A percentile compares a stretch with the other conserved stretches of the same genome.
Evolutionary conservation across 2,113 vertebrate species (phyloP).

Genomic region (Actenoides hombroni): DNA sequence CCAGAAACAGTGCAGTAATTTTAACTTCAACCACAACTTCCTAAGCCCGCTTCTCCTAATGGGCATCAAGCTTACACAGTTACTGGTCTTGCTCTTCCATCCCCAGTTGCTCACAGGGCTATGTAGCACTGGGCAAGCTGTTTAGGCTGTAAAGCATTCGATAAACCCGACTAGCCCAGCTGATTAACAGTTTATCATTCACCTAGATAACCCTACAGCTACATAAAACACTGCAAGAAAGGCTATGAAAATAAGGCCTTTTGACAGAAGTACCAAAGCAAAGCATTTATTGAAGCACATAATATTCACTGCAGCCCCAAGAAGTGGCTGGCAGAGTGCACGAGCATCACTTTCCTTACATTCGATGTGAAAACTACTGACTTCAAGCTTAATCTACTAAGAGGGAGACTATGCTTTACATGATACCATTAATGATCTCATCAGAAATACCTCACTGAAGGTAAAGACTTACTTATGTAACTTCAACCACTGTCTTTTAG

Average conservation of each 20-base stretch:
- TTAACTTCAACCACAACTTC: neutral
- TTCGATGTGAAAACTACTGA: neutral
- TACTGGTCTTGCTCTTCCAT: neutral
- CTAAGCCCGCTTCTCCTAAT: neutral
- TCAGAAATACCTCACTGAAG: neutral
- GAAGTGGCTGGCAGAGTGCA: neutral
- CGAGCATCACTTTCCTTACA: neutral
- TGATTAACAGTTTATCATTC: neutral
- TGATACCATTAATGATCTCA: neutral
- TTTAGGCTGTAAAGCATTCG: neutral
- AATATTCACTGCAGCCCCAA: neutral
- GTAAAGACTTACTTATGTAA: neutral
- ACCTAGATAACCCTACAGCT: neutral
- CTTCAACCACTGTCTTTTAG: neutral
- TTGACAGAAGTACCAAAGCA: neutral
- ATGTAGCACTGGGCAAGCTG: fast-evolving
- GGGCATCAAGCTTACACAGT: neutral
- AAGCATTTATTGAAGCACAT: neutral
- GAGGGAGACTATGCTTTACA: neutral
- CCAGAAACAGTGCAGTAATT: neutral
- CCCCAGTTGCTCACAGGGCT: fast-evolving
- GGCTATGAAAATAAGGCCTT: neutral
- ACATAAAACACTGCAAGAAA: neutral
- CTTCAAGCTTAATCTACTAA: neutral
- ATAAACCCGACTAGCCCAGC: neutral